These are phyloP conservation scores for Hermatobates lingyangjiaoensis DNA, from an alignment of 1,140 invertebrate genomes.

Conservation along the genomic window DNA sequence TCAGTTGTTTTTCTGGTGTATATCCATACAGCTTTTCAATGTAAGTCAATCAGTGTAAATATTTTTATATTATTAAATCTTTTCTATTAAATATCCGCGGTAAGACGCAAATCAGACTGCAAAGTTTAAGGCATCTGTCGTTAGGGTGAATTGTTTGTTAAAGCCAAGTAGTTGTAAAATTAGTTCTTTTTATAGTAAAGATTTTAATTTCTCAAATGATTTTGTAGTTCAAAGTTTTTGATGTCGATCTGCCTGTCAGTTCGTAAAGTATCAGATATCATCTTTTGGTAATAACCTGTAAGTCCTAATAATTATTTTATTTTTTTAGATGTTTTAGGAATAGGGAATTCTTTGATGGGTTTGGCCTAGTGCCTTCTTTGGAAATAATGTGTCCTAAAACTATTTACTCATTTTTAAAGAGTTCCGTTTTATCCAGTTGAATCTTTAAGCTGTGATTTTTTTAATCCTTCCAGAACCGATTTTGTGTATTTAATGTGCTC, in stretches of 20 bases:
- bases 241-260: conserved; percentile 12
- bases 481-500: conserved; percentile 18
- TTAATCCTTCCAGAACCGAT: conserved; percentile 23
- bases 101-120: conserved; percentile 21
- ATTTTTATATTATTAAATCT: conserved; percentile 10
- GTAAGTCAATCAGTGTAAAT: background rate
- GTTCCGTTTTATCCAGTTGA: conserved; percentile 28
- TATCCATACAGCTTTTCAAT: background rate
- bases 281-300: conserved; percentile 24
- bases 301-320: conserved; percentile 27
- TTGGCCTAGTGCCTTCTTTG: conserved; percentile 23
- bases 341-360: conserved; percentile 21
- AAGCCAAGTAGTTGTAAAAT: conserved; percentile 25
- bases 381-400: conserved; percentile 26
- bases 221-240: background rate
- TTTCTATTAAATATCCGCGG: conserved; percentile 18
- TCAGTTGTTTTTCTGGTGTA: background rate
- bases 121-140: too few relatives aligned
- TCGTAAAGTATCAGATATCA: conserved; percentile 22
- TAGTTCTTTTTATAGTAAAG: conserved; percentile 11
- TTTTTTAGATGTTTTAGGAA: conserved; percentile 22
- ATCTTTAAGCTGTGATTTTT: conserved; percentile 24
- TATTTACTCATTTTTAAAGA: conserved; percentile 24
- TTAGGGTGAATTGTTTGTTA: conserved; percentile 21
- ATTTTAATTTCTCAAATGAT: background rate